These are phyloP conservation scores for Sebastes steindachneri DNA, from an alignment of 2,797 vertebrate genomes.

Conservation along the genomic window DNA sequence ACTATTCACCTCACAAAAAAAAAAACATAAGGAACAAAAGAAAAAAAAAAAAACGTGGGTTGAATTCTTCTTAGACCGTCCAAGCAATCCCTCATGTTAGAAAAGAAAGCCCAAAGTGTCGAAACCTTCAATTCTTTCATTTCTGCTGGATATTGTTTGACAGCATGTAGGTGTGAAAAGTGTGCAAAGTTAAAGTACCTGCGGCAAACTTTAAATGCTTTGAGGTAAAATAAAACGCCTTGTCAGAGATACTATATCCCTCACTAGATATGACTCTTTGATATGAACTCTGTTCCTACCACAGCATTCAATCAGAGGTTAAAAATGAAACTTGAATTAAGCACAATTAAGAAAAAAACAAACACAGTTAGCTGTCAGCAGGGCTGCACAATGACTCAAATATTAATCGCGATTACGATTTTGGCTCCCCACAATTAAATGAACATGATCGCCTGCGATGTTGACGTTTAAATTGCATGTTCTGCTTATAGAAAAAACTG, in stretches of 20 bases:
- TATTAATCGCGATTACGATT: no score
- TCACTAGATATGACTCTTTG: neutral
- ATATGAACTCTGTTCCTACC: neutral
- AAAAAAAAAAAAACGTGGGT: conserved; percentile 12
- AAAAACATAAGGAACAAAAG: conserved; percentile 10
- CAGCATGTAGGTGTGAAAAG: conserved; percentile 29
- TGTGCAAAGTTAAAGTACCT: conserved; percentile 18
- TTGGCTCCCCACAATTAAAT: no score
- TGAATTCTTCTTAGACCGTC: conserved; percentile 30
- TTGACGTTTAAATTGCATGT: no score
- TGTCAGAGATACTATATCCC: neutral
- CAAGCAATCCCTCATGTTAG: conserved; percentile 8
- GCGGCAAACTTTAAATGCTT: conserved; percentile 15
- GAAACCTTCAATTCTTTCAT: conserved; percentile 21
- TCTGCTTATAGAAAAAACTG: no score
- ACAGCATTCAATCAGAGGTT: neutral
- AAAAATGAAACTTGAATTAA: neutral
- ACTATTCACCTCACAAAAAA: conserved; percentile 23
- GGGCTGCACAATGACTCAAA: no score
- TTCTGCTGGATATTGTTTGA: conserved; percentile 33
- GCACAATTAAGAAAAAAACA: neutral
- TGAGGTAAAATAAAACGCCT: neutral
- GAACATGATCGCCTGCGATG: no score
- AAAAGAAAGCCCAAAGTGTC: conserved; percentile 28
- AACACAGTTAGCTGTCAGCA: neutral